These are phyloP conservation scores for Chaenodraco wilsoni DNA, from an alignment of 2,797 vertebrate genomes.

Conservation along the genomic window DNA sequence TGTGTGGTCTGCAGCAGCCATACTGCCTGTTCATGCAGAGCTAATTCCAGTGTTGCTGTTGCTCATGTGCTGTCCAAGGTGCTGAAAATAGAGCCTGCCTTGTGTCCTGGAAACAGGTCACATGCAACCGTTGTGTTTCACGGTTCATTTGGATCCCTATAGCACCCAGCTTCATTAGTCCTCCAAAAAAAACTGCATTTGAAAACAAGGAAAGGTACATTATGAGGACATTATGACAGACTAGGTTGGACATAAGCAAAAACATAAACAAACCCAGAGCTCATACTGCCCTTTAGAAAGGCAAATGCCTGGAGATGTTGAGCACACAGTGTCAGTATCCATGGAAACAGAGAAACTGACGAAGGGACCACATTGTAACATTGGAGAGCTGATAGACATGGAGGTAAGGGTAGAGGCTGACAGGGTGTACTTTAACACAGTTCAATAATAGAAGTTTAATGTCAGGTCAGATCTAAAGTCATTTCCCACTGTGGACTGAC, in stretches of 20 bases:
- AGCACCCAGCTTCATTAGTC: slow-evolving; percentile 47
- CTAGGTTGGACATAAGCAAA: slow-evolving; percentile 25
- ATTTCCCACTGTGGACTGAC: slow-evolving; percentile 13
- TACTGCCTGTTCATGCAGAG: slow-evolving; percentile 19
- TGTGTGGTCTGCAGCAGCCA: background rate
- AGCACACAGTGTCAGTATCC: slow-evolving; percentile 83
- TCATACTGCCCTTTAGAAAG: slow-evolving; percentile 83
- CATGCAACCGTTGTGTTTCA: slow-evolving; percentile 54
- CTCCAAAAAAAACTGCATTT: slow-evolving; percentile 28
- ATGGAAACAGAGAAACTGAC: slow-evolving; percentile 85
- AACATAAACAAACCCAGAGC: slow-evolving; percentile 73
- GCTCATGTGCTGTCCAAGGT: slow-evolving; percentile 64
- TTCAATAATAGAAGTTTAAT: slow-evolving; percentile 59
- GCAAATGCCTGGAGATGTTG: slow-evolving; percentile 82
- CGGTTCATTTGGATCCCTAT: slow-evolving; percentile 39
- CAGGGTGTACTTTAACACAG: slow-evolving; percentile 34
- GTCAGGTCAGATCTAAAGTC: slow-evolving; percentile 46
- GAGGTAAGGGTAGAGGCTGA: slow-evolving; percentile 51
- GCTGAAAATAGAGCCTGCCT: slow-evolving; percentile 72
- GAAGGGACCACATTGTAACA: slow-evolving; percentile 76
- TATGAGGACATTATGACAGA: slow-evolving; percentile 14
- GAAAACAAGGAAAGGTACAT: slow-evolving; percentile 25
- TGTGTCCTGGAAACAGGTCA: slow-evolving; percentile 72
- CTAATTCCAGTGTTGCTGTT: slow-evolving; percentile 50
- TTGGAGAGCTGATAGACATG: slow-evolving; percentile 71